Conservation (phyloP, 1,140 invertebrate genomes). For the Panagrolaimus sp. region DNA sequence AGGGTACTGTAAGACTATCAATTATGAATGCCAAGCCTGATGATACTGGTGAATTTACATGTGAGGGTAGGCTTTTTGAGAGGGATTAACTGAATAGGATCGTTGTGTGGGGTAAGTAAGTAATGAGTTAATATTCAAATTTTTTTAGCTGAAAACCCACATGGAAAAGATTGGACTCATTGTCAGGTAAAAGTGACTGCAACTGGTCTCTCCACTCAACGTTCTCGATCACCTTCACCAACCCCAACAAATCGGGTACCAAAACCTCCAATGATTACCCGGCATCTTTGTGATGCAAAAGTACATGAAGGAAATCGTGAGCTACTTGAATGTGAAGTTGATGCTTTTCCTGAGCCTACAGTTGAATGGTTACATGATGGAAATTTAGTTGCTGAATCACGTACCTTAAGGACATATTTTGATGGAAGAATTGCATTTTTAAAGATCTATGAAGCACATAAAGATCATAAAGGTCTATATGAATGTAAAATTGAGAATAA, state of each 20-base stretch:
- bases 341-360: slow-evolving; percentile 29
- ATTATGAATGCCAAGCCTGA: slow-evolving; percentile 76
- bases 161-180: slow-evolving; percentile 28
- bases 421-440: slow-evolving; percentile 50
- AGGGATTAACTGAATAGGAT: too few species aligned
- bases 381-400: slow-evolving; percentile 36
- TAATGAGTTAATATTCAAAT: too few species aligned
- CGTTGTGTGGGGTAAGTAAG: too few species aligned
- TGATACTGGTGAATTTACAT: slow-evolving; percentile 77
- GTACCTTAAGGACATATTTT: slow-evolving; percentile 49
- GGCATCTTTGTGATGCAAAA: slow-evolving; percentile 42
- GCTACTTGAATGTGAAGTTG: slow-evolving; percentile 49
- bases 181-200: slow-evolving; percentile 26
- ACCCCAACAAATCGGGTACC: neutral
- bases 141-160: slow-evolving; percentile 17
- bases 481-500: slow-evolving; percentile 32
- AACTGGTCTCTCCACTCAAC: slow-evolving; percentile 10
- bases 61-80: slow-evolving; percentile 63
- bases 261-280: slow-evolving; percentile 38
- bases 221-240: neutral
- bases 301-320: slow-evolving; percentile 49
- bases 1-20: slow-evolving; percentile 63
- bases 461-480: slow-evolving; percentile 38
- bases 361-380: slow-evolving; percentile 47
- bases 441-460: slow-evolving; percentile 49